phyloP scores from a whole-genome alignment of 2,113 vertebrate species.

The Pelobates fuscus region DNA sequence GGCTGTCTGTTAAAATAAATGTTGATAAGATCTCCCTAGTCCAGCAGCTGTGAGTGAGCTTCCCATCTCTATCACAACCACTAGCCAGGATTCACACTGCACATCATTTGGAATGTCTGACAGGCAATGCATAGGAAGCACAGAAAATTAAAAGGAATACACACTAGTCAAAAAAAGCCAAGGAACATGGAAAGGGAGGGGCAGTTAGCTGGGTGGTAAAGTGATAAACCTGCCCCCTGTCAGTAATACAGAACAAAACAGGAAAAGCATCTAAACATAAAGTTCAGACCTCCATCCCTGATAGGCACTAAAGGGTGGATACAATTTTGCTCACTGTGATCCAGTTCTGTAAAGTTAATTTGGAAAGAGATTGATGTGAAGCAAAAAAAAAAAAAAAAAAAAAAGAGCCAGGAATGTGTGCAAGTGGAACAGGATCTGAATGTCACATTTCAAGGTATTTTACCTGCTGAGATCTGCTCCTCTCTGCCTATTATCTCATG shows the following conservation, averaged over 20 bases:
- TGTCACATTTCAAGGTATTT: conserved; percentile 22
- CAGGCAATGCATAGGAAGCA: neutral
- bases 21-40: conserved; percentile 34
- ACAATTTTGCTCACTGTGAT: conserved; percentile 39
- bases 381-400: neutral
- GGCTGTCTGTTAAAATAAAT: neutral
- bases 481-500: conserved; percentile 8
- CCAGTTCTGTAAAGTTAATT: neutral
- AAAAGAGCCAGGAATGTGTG: neutral
- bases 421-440: conserved; percentile 18
- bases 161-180: neutral
- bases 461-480: conserved; percentile 19
- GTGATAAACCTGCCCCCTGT: conserved; percentile 57
- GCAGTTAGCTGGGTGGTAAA: conserved; percentile 58
- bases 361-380: too few species aligned
- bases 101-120: neutral
- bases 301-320: conserved; percentile 9
- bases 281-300: conserved; percentile 14
- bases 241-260: conserved; percentile 22
- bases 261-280: conserved; percentile 18
- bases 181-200: conserved; percentile 30
- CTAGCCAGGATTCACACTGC: neutral
- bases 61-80: neutral
- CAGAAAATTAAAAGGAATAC: neutral
- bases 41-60: neutral